Percentiles rank a stretch among this genome's conserved stretches.
phyloP scores from a whole-genome alignment of 2,113 vertebrate genomes.

The Ochotona curzoniae region DNA sequence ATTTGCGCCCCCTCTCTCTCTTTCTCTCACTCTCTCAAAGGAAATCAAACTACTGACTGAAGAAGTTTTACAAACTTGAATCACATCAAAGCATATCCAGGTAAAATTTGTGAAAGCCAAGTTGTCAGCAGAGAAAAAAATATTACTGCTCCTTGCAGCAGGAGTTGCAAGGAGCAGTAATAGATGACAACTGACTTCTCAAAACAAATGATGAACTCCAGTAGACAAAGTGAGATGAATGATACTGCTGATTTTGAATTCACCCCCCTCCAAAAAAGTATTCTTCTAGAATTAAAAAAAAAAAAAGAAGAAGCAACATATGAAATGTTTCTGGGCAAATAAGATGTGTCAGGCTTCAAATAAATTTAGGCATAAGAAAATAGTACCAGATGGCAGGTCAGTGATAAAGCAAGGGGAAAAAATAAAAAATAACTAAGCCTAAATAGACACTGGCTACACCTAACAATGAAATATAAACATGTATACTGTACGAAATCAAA shows the following conservation, averaged over 20 bases:
- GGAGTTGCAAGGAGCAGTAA: background rate
- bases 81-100: background rate
- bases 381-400: background rate
- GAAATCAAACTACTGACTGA: background rate
- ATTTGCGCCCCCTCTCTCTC: no score
- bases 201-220: background rate
- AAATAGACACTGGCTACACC: background rate
- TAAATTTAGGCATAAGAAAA: background rate
- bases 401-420: background rate
- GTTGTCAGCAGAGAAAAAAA: background rate
- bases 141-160: no score
- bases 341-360: background rate
- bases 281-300: background rate
- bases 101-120: slow-evolving; percentile 9
- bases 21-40: no score
- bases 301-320: no score
- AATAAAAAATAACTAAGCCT: background rate
- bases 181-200: background rate
- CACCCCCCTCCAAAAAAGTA: background rate
- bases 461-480: background rate
- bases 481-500: background rate
- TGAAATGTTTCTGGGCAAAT: background rate
- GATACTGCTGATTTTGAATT: background rate
- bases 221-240: background rate
- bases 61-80: background rate